phyloP scores from a whole-genome alignment of 2,113 vertebrate genomes.

The Ciconia maguari region DNA sequence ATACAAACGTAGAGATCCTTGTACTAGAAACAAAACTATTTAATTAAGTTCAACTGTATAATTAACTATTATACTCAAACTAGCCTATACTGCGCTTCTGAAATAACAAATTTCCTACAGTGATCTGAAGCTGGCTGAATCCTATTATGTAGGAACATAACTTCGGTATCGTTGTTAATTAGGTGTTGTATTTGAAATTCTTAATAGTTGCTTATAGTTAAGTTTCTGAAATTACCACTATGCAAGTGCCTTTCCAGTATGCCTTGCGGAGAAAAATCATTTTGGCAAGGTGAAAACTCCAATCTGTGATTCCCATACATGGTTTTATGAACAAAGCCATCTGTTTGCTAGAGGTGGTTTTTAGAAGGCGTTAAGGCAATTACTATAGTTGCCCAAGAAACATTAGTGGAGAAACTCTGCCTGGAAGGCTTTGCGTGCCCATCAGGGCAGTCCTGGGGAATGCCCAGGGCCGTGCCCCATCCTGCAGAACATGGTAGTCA shows the following conservation, averaged over 20 bases:
- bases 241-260: background rate
- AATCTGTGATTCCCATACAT: background rate
- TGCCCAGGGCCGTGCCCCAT: background rate
- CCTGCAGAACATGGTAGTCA: background rate
- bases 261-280: background rate
- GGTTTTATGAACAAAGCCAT: background rate
- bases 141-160: background rate
- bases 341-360: background rate
- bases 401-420: background rate
- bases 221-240: background rate
- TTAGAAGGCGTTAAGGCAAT: background rate
- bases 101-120: background rate
- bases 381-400: background rate
- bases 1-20: background rate
- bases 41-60: background rate
- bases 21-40: background rate
- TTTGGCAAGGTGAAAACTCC: background rate
- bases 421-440: background rate
- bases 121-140: background rate
- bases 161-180: background rate
- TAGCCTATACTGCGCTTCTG: background rate
- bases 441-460: background rate
- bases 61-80: background rate
- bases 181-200: background rate
- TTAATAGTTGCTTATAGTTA: background rate